Evolutionary conservation across 2,797 vertebrate species (phyloP).

Genomic region (Rhyacichthys aspro): DNA sequence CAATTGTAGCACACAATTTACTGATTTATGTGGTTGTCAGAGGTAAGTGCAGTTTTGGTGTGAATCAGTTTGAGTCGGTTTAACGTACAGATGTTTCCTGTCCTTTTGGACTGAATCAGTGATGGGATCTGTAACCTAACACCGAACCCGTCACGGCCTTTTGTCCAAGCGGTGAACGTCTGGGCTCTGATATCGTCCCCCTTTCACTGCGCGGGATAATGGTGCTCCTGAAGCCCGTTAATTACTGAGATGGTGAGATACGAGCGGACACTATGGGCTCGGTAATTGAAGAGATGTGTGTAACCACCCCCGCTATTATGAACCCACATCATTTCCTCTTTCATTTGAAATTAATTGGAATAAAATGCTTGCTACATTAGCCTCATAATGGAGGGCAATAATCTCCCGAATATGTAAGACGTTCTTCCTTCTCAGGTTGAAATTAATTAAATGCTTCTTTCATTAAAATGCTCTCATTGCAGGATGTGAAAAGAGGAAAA

Average conservation of each 20-base stretch:
- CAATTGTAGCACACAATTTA: too few species aligned
- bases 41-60: too few species aligned
- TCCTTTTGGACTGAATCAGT: conserved; percentile 1
- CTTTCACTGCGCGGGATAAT: conserved; percentile 52
- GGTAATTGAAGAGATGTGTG: conserved; percentile 71
- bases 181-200: conserved; percentile 31
- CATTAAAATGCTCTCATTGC: conserved; percentile 84
- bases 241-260: conserved; percentile 70
- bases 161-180: conserved; percentile 31
- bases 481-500: conserved; percentile 55
- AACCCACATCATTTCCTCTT: conserved; percentile 88
- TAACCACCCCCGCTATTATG: conserved; percentile 82
- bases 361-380: conserved; percentile 92
- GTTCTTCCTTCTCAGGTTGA: conserved; percentile 82
- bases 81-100: not conserved
- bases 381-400: conserved; percentile 87
- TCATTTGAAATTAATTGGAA: conserved; percentile 91
- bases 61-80: too few species aligned
- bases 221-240: conserved; percentile 59
- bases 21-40: too few species aligned
- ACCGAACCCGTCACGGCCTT: conserved; percentile 40
- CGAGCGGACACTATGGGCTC: conserved; percentile 37
- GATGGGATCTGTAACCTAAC: conserved; percentile 33
- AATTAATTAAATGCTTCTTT: conserved; percentile 92
- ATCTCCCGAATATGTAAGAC: conserved; percentile 84